Conservation (phyloP, 2,888 invertebrate species). For the Papilio demoleus region DNA sequence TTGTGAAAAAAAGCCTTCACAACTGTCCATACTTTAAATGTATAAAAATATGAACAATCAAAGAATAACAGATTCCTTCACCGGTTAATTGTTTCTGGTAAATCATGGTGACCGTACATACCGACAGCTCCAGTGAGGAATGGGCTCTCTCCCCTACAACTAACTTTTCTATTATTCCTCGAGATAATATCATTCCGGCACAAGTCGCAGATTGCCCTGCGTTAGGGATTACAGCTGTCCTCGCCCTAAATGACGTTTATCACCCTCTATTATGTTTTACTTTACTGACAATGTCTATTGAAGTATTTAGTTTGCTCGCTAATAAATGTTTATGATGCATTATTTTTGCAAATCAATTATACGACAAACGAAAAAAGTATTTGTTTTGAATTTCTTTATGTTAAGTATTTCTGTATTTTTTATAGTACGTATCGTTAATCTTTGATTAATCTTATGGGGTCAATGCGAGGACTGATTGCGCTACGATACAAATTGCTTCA, state of each 20-base stretch:
- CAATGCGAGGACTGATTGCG: no score
- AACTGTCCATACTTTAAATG: no score
- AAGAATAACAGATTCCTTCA: neutral
- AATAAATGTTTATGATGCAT: slow-evolving; percentile 30
- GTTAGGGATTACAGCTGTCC: slow-evolving; percentile 56
- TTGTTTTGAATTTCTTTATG: no score
- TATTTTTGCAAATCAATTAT: no score
- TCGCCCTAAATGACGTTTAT: slow-evolving; percentile 44
- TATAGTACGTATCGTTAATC: no score
- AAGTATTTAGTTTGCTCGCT: neutral
- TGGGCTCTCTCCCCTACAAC: slow-evolving; percentile 57
- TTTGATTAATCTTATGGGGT: no score
- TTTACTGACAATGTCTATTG: slow-evolving; percentile 4
- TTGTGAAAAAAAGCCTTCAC: no score
- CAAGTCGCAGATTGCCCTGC: slow-evolving; percentile 63
- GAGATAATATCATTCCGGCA: slow-evolving; percentile 67
- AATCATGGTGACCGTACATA: slow-evolving; percentile 57
- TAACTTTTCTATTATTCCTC: slow-evolving; percentile 67
- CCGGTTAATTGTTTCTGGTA: neutral
- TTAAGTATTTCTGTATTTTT: no score
- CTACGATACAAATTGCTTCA: no score
- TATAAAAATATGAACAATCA: no score
- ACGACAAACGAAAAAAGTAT: no score
- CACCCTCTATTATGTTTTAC: slow-evolving; percentile 26
- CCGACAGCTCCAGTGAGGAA: slow-evolving; percentile 67